Conservation (phyloP, 2,113 vertebrate genomes). For the Gambusia holbrooki region DNA sequence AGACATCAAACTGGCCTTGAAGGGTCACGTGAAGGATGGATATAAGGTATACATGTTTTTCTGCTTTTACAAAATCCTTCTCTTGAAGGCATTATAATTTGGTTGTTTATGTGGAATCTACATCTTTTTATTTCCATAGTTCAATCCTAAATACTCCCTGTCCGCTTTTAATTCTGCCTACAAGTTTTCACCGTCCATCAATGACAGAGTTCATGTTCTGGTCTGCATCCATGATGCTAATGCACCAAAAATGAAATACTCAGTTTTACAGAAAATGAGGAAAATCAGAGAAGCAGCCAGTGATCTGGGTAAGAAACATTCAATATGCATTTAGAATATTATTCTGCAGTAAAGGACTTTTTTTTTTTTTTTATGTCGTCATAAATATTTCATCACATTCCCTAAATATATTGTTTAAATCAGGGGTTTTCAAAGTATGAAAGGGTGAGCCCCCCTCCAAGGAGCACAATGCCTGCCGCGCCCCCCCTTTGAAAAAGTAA, state of each 20-base stretch:
- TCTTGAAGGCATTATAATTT: neutral
- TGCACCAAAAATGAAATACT: neutral
- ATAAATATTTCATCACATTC: neutral
- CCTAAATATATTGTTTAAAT: too few relatives aligned
- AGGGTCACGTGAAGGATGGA: slow-evolving; percentile 37
- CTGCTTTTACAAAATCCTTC: too few relatives aligned
- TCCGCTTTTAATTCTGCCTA: neutral
- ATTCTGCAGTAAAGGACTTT: too few relatives aligned
- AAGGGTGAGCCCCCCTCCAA: too few relatives aligned
- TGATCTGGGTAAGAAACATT: neutral
- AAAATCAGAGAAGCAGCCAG: slow-evolving; percentile 28
- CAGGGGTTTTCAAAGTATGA: too few relatives aligned
- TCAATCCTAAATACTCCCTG: slow-evolving; percentile 14
- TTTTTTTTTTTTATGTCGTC: too few relatives aligned
- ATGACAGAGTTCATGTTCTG: slow-evolving; percentile 36
- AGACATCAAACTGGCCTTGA: slow-evolving; percentile 30
- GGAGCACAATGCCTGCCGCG: too few relatives aligned
- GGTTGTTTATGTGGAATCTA: neutral
- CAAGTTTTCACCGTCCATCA: slow-evolving; percentile 4
- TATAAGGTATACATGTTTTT: slow-evolving; percentile 30
- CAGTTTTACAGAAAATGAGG: slow-evolving; percentile 34
- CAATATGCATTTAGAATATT: too few relatives aligned
- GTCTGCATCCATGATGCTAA: slow-evolving; percentile 31
- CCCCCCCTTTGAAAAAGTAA: too few relatives aligned
- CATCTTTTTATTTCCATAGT: slow-evolving; percentile 10